Percentiles rank a stretch among this genome's conserved stretches.
Conservation (phyloP, 2,888 invertebrate genomes). For the Linnaemya vulpina region DNA sequence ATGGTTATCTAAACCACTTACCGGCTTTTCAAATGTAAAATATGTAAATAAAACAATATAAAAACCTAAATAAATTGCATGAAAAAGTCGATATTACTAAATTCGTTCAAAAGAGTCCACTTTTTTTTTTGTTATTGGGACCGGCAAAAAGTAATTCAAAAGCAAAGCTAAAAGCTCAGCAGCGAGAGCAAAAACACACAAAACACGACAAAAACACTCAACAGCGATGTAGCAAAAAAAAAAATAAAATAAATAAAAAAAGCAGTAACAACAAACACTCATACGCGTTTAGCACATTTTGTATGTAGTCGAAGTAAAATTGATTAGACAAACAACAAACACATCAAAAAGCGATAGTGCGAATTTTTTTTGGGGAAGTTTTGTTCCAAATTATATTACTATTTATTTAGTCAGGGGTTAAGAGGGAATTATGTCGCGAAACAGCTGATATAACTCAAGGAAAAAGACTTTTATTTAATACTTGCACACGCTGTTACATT, state of each 20-base stretch:
- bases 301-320: slow-evolving; percentile 49
- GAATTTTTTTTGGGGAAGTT: slow-evolving; percentile 55
- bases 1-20: not conserved
- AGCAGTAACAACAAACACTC: slow-evolving; percentile 25
- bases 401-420: not conserved
- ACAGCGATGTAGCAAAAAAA: slow-evolving; percentile 14
- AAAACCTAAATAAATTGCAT: no score
- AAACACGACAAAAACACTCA: slow-evolving; percentile 31
- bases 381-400: slow-evolving; percentile 33
- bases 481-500: no score
- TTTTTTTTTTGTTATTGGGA: no score
- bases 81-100: not conserved
- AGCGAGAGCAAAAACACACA: slow-evolving; percentile 43
- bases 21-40: not conserved
- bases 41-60: not conserved
- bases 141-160: slow-evolving; percentile 39
- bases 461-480: slow-evolving; percentile 3
- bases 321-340: slow-evolving; percentile 47
- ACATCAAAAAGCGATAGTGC: not conserved
- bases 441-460: slow-evolving; percentile 21
- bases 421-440: not conserved
- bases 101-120: not conserved
- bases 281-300: slow-evolving; percentile 48
- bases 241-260: slow-evolving; percentile 9
- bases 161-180: slow-evolving; percentile 42